Evolutionary conservation across 2,797 vertebrate species (phyloP).

Genomic region (Pseudocheirus occidentalis): DNA sequence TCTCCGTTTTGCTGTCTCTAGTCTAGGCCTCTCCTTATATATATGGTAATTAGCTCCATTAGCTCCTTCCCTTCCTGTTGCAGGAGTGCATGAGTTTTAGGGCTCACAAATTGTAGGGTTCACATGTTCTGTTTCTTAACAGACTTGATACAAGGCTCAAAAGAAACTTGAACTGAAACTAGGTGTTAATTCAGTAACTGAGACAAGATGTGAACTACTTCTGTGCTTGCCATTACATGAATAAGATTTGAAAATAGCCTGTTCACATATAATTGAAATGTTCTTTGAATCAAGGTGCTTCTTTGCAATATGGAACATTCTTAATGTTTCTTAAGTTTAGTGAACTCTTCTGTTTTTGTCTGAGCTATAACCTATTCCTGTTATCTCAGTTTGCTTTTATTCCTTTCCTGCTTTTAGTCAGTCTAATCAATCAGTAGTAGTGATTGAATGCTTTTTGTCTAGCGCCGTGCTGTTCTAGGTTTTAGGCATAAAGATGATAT

Average conservation of each 20-base stretch:
- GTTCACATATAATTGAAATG: background rate
- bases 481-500: background rate
- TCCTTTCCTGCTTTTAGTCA: background rate
- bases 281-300: background rate
- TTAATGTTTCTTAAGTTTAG: background rate
- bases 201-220: too few relatives aligned
- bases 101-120: too few relatives aligned
- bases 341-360: background rate
- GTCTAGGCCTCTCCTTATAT: too few relatives aligned
- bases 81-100: too few relatives aligned
- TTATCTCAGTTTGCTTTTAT: background rate
- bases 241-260: background rate
- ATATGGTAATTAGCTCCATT: too few relatives aligned
- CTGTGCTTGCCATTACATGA: too few relatives aligned
- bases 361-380: background rate
- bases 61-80: too few relatives aligned
- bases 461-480: background rate
- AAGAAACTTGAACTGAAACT: too few relatives aligned
- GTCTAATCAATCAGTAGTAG: background rate
- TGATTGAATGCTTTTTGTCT: background rate
- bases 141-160: too few relatives aligned
- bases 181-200: too few relatives aligned
- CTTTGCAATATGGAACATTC: background rate
- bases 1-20: too few relatives aligned
- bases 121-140: too few relatives aligned